Evolutionary conservation across 2,797 vertebrate species (phyloP).

Genomic region (Botia kubotai): DNA sequence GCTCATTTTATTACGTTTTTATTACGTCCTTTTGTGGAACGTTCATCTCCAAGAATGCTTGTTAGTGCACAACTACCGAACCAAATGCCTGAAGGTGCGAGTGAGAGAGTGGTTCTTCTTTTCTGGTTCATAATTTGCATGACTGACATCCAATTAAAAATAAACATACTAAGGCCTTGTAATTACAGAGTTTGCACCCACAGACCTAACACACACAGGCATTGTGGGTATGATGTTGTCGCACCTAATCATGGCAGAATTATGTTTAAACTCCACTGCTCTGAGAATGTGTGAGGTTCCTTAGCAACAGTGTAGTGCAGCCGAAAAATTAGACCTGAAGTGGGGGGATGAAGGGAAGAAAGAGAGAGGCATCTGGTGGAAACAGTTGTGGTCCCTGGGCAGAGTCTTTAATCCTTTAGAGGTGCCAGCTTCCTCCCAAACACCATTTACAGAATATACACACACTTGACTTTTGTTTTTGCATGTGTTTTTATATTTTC

Average conservation of each 20-base stretch:
- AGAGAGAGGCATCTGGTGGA: conserved; percentile 26
- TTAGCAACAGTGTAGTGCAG: conserved; percentile 40
- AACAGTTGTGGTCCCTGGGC: conserved; percentile 6
- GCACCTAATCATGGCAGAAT: conserved; percentile 34
- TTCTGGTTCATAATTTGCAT: conserved; percentile 38
- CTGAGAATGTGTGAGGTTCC: conserved; percentile 40
- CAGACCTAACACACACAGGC: background rate
- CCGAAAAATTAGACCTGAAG: conserved; percentile 42
- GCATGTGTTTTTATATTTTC: conserved; percentile 8
- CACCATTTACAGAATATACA: background rate
- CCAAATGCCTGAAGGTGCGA: conserved; percentile 8
- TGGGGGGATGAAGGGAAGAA: conserved; percentile 8
- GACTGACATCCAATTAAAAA: conserved; percentile 42
- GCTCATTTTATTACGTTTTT: conserved; percentile 26
- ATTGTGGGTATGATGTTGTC: conserved; percentile 14
- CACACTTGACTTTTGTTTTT: conserved; percentile 3
- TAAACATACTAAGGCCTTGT: conserved; percentile 36
- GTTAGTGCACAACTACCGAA: conserved; percentile 15
- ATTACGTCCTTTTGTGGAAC: conserved; percentile 12
- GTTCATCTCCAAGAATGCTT: conserved; percentile 27
- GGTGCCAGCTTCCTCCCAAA: conserved; percentile 8
- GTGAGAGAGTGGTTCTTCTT: conserved; percentile 14
- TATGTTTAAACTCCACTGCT: background rate
- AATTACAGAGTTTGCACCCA: conserved; percentile 27
- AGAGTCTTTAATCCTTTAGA: background rate